Conservation (phyloP, 2,888 invertebrate genomes). For the Dolichomitus sp. region DNA sequence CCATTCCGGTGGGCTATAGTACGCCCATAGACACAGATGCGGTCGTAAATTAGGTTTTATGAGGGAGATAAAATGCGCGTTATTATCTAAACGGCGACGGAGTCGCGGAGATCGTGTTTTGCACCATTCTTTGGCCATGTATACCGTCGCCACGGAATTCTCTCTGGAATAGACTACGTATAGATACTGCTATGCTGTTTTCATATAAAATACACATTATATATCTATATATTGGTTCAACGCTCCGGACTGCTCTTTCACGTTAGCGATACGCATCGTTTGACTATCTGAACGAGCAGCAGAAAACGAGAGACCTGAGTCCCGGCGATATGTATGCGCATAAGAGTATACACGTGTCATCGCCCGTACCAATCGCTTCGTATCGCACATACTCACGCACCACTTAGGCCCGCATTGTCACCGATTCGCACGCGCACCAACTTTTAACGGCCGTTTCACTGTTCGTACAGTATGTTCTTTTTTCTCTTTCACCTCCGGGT, state of each 20-base stretch:
- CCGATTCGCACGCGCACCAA: conserved; percentile 12
- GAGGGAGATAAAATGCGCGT: conserved; percentile 86
- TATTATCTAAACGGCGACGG: conserved; percentile 86
- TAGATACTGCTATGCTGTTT: conserved; percentile 11
- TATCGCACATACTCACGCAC: conserved; percentile 52
- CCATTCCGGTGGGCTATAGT: conserved; percentile 80
- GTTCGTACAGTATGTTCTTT: conserved; percentile 6
- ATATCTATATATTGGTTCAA: conserved; percentile 56
- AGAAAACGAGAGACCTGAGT: conserved; percentile 59
- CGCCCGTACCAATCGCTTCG: conserved; percentile 55
- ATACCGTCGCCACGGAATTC: conserved; percentile 66
- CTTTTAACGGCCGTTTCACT: conserved; percentile 22
- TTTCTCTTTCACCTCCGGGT: background rate
- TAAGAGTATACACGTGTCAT: conserved; percentile 50
- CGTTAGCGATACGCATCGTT: conserved; percentile 58
- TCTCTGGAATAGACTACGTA: conserved; percentile 44
- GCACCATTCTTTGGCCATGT: conserved; percentile 77
- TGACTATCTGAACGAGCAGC: conserved; percentile 59
- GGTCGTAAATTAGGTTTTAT: conserved; percentile 85
- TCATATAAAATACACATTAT: conserved; percentile 20
- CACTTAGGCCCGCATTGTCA: conserved; percentile 56
- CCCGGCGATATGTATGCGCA: conserved; percentile 27
- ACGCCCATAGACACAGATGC: conserved; percentile 83
- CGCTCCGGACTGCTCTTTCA: conserved; percentile 52
- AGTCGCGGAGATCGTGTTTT: conserved; percentile 83